A percentile compares a stretch with the other conserved stretches of the same genome.
phyloP scores from a whole-genome alignment of 2,113 vertebrate genomes.

The Cacatua alba region DNA sequence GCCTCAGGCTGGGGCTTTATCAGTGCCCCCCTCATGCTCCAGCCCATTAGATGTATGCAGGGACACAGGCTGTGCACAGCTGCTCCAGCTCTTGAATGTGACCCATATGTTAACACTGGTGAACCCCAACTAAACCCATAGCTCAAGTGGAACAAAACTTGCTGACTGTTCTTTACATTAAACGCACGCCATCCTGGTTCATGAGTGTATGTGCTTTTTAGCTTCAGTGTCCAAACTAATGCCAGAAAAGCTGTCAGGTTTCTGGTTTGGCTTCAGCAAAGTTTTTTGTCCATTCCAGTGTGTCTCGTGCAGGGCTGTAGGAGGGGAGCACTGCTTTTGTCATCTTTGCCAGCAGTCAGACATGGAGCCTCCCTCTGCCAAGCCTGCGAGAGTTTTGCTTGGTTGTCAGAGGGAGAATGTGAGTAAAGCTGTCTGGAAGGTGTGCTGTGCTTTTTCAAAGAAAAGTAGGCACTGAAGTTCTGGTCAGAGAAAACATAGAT shows the following conservation, averaged over 20 bases:
- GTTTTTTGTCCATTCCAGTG: background rate
- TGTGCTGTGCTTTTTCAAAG: background rate
- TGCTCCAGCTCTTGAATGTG: background rate
- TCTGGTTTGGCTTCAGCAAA: background rate
- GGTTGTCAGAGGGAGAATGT: background rate
- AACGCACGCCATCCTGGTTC: background rate
- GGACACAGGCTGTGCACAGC: background rate
- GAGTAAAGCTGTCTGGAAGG: background rate
- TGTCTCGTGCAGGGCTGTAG: background rate
- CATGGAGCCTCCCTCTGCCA: background rate
- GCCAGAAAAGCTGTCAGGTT: background rate
- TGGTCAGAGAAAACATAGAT: background rate
- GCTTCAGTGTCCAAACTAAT: background rate
- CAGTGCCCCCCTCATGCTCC: background rate
- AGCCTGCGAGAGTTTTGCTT: background rate
- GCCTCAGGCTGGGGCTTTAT: background rate
- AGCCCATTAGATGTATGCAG: rapidly evolving
- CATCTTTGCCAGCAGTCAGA: background rate
- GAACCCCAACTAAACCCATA: background rate
- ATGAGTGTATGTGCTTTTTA: rapidly evolving
- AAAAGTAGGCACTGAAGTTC: background rate
- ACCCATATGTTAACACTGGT: background rate
- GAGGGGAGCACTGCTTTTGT: background rate
- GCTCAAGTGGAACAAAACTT: background rate
- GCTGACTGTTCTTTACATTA: background rate